phyloP scores from a whole-genome alignment of 2,113 vertebrate species.

The Chrysochloris asiatica region DNA sequence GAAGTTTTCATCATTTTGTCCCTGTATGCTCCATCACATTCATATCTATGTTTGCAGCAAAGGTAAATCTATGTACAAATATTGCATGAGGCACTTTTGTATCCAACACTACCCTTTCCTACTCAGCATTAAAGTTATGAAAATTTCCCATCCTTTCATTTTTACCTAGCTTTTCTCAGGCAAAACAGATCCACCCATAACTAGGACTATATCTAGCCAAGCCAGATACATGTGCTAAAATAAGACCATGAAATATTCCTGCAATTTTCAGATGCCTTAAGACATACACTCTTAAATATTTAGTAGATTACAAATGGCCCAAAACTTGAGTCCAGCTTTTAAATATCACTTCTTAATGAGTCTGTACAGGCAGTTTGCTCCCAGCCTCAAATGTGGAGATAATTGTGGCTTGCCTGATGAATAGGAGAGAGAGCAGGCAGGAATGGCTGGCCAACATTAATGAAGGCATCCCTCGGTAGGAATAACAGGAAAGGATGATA shows the following conservation, averaged over 20 bases:
- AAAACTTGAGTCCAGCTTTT: slow-evolving; percentile 77
- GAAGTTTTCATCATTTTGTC: too few relatives aligned
- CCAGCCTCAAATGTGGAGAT: slow-evolving; percentile 56
- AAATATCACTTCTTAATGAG: slow-evolving; percentile 79
- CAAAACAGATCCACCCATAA: background rate
- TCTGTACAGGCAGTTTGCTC: slow-evolving; percentile 70
- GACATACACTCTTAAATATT: slow-evolving; percentile 84
- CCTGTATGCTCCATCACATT: too few relatives aligned
- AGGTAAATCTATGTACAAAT: too few relatives aligned
- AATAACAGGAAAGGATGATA: background rate
- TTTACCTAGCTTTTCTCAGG: slow-evolving; percentile 10
- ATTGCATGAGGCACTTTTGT: rapidly evolving
- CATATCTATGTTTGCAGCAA: too few relatives aligned
- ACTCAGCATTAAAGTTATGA: background rate
- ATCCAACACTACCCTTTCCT: background rate
- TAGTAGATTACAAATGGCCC: slow-evolving; percentile 82
- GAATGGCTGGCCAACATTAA: slow-evolving; percentile 64
- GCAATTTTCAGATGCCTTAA: slow-evolving; percentile 80
- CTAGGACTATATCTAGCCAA: background rate
- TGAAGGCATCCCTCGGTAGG: slow-evolving; percentile 60
- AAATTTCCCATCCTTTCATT: slow-evolving; percentile 30
- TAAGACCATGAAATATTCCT: slow-evolving; percentile 79
- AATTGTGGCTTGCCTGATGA: slow-evolving; percentile 70
- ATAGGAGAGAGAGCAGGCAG: slow-evolving; percentile 45
- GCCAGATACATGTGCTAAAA: slow-evolving; percentile 71